Evolutionary conservation across 2,797 vertebrate species (phyloP).

Genomic region (Pseudochaenichthys georgianus): DNA sequence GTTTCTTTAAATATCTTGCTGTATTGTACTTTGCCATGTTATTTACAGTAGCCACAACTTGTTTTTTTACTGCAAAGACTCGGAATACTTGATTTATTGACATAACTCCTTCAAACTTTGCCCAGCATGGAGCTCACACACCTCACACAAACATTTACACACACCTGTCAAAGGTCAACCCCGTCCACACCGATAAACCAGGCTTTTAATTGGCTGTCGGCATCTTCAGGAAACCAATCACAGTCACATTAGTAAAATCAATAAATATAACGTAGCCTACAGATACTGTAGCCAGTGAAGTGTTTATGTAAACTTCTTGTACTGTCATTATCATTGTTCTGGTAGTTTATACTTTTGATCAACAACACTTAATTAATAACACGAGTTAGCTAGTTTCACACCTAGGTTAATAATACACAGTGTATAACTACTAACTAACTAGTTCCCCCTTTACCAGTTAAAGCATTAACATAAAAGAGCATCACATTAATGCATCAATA

Average conservation of each 20-base stretch:
- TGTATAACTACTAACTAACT: background rate
- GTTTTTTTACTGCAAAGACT: background rate
- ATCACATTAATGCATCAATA: background rate
- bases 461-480: background rate
- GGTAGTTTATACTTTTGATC: background rate
- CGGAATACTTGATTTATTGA: background rate
- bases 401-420: background rate
- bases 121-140: background rate
- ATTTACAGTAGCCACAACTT: background rate
- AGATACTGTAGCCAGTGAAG: background rate
- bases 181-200: background rate
- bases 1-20: background rate
- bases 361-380: background rate
- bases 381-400: background rate
- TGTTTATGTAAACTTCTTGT: background rate
- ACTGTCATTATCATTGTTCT: background rate
- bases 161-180: background rate
- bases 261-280: background rate
- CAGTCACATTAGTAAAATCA: background rate
- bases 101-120: background rate
- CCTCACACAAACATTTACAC: background rate
- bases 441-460: background rate
- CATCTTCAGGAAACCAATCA: conserved; percentile 1
- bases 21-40: background rate
- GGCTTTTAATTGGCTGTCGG: background rate